Evolutionary conservation across 2,797 vertebrate genomes (phyloP).

Genomic region (Peromyscus aztecus): DNA sequence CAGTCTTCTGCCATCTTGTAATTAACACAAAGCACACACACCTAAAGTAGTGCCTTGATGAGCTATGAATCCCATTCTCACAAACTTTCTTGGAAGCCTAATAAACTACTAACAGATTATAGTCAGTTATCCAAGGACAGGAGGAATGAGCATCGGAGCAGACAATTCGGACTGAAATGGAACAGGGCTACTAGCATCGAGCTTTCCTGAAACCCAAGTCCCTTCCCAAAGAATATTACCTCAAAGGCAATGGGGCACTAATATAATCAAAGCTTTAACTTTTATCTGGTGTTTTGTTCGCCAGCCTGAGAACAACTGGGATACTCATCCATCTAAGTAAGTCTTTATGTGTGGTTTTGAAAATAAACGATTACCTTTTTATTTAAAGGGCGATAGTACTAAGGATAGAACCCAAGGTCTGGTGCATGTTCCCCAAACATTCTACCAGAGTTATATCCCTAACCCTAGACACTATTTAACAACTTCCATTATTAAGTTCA

Average conservation of each 20-base stretch:
- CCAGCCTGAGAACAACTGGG: constrained; percentile 44
- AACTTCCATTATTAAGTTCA: not conserved
- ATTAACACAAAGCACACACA: constrained; percentile 39
- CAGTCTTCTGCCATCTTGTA: constrained; percentile 47
- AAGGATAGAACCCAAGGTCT: not conserved
- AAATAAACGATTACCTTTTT: not conserved
- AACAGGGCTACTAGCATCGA: constrained; percentile 48
- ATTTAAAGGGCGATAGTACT: not conserved
- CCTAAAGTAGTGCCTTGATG: not conserved
- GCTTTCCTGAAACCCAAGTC: constrained; percentile 57
- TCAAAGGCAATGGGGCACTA: constrained; percentile 65
- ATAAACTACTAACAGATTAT: constrained; percentile 56
- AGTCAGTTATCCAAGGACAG: constrained; percentile 52
- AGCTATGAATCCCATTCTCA: constrained; percentile 55
- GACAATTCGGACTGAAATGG: constrained; percentile 60
- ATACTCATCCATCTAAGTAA: not conserved
- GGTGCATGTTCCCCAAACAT: not conserved
- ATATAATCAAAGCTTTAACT: constrained; percentile 40
- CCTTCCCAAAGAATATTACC: constrained; percentile 61
- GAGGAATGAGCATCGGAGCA: constrained; percentile 54
- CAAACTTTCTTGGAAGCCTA: constrained; percentile 48
- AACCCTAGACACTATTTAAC: constrained; percentile 35
- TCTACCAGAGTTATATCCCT: not conserved
- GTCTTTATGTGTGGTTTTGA: not conserved
- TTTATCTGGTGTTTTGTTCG: constrained; percentile 29